These are phyloP conservation scores for Nymphalis io DNA, from an alignment of 1,140 invertebrate genomes.

Conservation along the genomic window DNA sequence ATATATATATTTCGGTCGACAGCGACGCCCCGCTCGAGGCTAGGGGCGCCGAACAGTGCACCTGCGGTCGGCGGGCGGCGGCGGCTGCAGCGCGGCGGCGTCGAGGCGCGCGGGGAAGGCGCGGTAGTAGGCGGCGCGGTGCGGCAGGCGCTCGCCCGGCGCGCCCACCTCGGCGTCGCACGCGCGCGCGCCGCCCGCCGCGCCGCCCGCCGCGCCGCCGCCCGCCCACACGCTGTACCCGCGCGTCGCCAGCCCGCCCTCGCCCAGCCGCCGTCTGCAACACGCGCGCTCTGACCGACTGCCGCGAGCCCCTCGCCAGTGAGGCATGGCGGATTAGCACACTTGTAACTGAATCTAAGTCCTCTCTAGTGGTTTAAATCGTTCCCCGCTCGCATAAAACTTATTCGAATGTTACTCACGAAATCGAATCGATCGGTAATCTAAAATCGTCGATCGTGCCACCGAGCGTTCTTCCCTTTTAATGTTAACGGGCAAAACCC, in stretches of 20 bases:
- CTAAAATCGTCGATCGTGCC: background rate
- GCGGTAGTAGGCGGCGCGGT: conserved; percentile 86
- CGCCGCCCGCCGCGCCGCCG: conserved; percentile 6
- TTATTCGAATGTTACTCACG: too few relatives aligned
- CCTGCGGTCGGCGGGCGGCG: conserved; percentile 82
- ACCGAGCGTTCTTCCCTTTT: too few relatives aligned
- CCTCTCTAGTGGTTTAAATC: background rate
- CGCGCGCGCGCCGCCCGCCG: conserved; percentile 21
- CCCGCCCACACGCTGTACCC: conserved; percentile 69
- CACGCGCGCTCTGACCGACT: conserved; percentile 10
- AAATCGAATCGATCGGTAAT: too few relatives aligned
- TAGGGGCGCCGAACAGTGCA: too few relatives aligned
- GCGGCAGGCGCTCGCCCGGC: conserved; percentile 87
- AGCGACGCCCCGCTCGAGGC: too few relatives aligned
- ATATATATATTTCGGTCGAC: too few relatives aligned
- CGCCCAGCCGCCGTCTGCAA: conserved; percentile 65
- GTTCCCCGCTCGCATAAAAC: too few relatives aligned
- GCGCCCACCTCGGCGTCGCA: conserved; percentile 90
- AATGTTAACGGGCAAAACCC: too few relatives aligned
- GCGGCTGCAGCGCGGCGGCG: conserved; percentile 88
- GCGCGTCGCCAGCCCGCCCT: conserved; percentile 60
- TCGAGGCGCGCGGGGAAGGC: conserved; percentile 94
- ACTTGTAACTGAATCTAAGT: background rate
- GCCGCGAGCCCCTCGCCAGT: too few relatives aligned
- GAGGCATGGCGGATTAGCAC: too few relatives aligned